Base-by-base conservation (phyloP, 53 echinoderm and acorn worm species). In the Temnopleurus reevesii region DNA sequence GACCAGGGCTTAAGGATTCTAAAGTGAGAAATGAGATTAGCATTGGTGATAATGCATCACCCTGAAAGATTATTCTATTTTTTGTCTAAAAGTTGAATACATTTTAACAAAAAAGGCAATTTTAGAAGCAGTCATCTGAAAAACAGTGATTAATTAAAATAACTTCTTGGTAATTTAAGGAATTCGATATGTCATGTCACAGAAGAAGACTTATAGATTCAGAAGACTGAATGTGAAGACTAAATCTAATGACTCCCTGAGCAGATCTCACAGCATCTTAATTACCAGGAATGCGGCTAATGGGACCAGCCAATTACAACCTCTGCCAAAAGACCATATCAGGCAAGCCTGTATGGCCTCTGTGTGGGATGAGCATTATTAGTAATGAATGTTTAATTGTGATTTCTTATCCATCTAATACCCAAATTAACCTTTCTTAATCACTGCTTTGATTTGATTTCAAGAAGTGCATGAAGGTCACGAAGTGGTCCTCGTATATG, bases 251-350 rank as follows among this genome's bases (percentile, higher is more conserved):
- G 59, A 85, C 86, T 85, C 86, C 86, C 61, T 30, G 25, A 24
- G 45, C 86, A 59, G 59, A 55, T 53, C 54, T 83, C 54, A 55
- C 51, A 83, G 33, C 30, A 53, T 21, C 56, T 56, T 85, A 85
- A 85, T 85, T 85, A 61, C 17, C 12, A 33, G 86, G 86, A 85
- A 85, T 85, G 86, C 47, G 86, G 86, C 86, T 85, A 85, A 85
- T 85, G 61, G 59, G 28, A 25, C 18, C 8, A 46, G 61, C 45
- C 86, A 85, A 85, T 85, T 85, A 85, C 34, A 33, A 17, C 28
- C 55, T 55, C 28, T 31, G 5, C 29, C 51, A 26, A 71, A 43
- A 71, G 36, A 21, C 71, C 8, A 19, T 41, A 63, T 33, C 63
- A 3, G 29, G 59, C 26, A 59, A 1, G 59, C 2, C 8, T 8